Base-by-base conservation (phyloP, 1,140 invertebrate species). In the Apis florea region DNA sequence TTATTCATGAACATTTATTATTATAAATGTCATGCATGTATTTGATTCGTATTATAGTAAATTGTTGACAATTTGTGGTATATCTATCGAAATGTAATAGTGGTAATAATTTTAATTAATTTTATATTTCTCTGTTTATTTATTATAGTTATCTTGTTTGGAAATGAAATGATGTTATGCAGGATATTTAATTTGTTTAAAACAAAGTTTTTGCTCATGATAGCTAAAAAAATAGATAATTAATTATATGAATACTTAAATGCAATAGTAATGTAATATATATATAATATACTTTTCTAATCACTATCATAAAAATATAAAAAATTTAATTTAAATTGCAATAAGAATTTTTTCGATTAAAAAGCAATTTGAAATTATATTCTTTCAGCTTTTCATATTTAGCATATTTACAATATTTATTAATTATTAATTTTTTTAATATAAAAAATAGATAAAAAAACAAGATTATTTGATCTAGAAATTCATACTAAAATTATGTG, bases 101-200 rank as follows among this genome's bases (percentile, higher is more conserved):
- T 31, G 31, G 11, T 66, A 66, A 53, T 74, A 51, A 63, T 47
- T 58, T 74, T 80, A 51, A 51, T 59, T 58, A 78, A 4, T 64
- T 64, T 64, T 64, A 63, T 58, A 74, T 76, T 63, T 63, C 49
- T 56, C 13, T 12, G 61, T 77, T 77, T 70, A 82, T 76, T 77
- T 76, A 66, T 81, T 73, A n/a, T 72, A 79, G 53, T 75, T 58
- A 75, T 68, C 6, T 63, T 31, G 26, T 53, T 59, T 15, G 26
- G 12, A 53, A 67, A 59, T 59, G n/a, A 75, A 67, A 19, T 15
- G 10, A 67, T 24, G 66, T 58, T 61, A 17, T 12, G 79, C 79
- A 75, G 79, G 79, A 81, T 81, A 75, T 67, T 81, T 81, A 74
- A 75, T 81, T 67, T 19, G 71, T 56, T 66, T 31, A 17, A 40